Evolutionary conservation across 64 coral and sea anemone genomes (phyloP).

Genomic region (Porites lutea): DNA sequence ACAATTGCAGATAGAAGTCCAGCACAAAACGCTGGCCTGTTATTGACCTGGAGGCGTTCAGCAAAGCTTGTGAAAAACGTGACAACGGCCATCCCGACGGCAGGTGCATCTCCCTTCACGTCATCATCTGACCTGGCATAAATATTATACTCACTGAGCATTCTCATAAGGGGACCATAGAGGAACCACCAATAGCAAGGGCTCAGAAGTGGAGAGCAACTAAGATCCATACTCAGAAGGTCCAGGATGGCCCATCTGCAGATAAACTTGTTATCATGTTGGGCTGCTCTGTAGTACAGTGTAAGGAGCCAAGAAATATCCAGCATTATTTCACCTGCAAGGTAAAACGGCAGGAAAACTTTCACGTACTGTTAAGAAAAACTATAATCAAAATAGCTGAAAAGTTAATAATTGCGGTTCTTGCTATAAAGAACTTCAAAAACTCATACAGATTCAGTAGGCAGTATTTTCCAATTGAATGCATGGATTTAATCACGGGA

Average conservation of each 20-base stretch:
- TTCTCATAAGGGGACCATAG: constrained; percentile 62
- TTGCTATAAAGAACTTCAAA: no score
- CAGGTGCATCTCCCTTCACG: constrained; percentile 56
- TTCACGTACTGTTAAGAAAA: no score
- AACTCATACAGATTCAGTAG: no score
- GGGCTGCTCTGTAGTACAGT: constrained; percentile 51
- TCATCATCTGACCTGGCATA: constrained; percentile 63
- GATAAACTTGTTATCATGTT: constrained; percentile 75
- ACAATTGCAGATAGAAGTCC: constrained; percentile 46
- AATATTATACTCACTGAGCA: constrained; percentile 79
- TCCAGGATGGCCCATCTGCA: constrained; percentile 85
- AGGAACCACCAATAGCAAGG: constrained; percentile 75
- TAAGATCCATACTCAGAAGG: constrained; percentile 64
- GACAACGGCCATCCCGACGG: constrained; percentile 56
- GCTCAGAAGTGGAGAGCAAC: constrained; percentile 62
- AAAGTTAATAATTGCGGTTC: no score
- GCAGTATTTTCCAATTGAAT: no score
- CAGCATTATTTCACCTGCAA: constrained; percentile 18
- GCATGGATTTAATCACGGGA: no score
- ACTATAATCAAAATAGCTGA: no score
- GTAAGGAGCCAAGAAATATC: constrained; percentile 76
- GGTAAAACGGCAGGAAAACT: not conserved
- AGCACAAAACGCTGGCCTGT: constrained; percentile 49
- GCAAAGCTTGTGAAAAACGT: constrained; percentile 55
- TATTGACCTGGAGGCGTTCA: constrained; percentile 16